A percentile compares a stretch with the other conserved stretches of the same genome.
Conservation (phyloP, 2,797 vertebrate genomes). For the Pseudochaenichthys georgianus region DNA sequence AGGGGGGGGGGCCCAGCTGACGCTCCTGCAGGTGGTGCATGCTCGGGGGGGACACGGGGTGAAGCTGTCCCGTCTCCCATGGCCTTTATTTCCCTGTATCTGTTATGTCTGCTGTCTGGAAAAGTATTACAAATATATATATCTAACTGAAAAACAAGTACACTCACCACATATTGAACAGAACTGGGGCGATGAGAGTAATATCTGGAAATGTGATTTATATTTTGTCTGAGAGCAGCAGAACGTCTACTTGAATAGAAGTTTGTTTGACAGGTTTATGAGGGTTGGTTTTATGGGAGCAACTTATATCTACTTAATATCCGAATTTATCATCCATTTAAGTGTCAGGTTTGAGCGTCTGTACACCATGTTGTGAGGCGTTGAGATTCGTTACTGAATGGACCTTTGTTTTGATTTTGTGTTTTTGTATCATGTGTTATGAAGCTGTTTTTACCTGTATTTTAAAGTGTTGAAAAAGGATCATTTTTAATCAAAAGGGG, state of each 20-base stretch:
- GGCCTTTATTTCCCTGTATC: slow-evolving; percentile 80
- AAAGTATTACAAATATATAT: slow-evolving; percentile 81
- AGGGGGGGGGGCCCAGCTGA: slow-evolving; percentile 75
- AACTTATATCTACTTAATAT: slow-evolving; percentile 61
- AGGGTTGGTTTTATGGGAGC: slow-evolving; percentile 30
- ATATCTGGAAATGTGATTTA: slow-evolving; percentile 54
- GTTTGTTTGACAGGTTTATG: slow-evolving; percentile 52
- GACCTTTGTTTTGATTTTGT: slow-evolving; percentile 63
- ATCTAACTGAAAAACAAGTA: slow-evolving; percentile 52
- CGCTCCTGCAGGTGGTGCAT: slow-evolving; percentile 93
- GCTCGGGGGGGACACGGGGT: slow-evolving; percentile 88
- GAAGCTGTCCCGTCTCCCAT: slow-evolving; percentile 88
- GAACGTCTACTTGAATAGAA: slow-evolving; percentile 49
- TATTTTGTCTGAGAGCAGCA: slow-evolving; percentile 38
- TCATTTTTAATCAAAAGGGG: slow-evolving; percentile 65
- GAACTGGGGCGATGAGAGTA: slow-evolving; percentile 23
- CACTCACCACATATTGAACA: slow-evolving; percentile 76
- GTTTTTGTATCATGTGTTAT: slow-evolving; percentile 68
- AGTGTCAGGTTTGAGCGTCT: slow-evolving; percentile 60
- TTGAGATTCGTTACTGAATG: slow-evolving; percentile 58
- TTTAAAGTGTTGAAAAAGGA: slow-evolving; percentile 72
- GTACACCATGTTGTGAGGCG: slow-evolving; percentile 60
- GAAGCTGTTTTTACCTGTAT: slow-evolving; percentile 72
- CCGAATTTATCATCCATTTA: slow-evolving; percentile 61
- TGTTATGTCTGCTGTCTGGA: slow-evolving; percentile 83